Evolutionary conservation across 1,140 invertebrate genomes (phyloP).

Genomic region (Platorchestia sp.): DNA sequence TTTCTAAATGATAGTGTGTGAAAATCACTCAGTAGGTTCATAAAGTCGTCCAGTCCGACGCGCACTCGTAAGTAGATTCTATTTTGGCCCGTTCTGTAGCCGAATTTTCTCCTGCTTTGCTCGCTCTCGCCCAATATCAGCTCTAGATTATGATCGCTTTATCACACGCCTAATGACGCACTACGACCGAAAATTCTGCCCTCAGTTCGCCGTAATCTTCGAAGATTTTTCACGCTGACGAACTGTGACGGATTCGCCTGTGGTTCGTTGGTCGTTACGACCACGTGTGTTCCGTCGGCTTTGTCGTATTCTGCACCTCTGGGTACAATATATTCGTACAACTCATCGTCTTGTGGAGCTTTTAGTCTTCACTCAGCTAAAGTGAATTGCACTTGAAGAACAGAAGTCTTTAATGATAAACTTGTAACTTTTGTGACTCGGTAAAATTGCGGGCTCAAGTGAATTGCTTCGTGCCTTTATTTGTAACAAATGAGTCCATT

Average conservation of each 20-base stretch:
- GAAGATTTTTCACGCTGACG: slow-evolving; percentile 39
- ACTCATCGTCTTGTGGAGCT: neutral
- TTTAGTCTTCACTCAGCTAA: neutral
- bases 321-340: neutral
- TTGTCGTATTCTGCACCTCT: neutral
- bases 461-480: no score
- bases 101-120: neutral
- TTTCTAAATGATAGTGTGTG: neutral
- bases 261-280: neutral
- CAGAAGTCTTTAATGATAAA: neutral
- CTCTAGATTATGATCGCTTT: slow-evolving; percentile 40
- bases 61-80: neutral
- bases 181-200: slow-evolving; percentile 40
- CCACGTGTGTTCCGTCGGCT: neutral
- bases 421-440: neutral
- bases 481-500: no score
- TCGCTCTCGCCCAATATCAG: slow-evolving; percentile 14
- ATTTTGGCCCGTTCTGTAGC: neutral
- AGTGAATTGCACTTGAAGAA: neutral
- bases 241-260: slow-evolving; percentile 28
- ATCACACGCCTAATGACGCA: slow-evolving; percentile 35
- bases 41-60: neutral
- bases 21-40: neutral
- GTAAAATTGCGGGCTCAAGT: no score
- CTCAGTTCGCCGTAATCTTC: slow-evolving; percentile 15